These are phyloP conservation scores for Malurus alboscapulatus DNA, from an alignment of 2,113 vertebrate species.

Conservation along the genomic window DNA sequence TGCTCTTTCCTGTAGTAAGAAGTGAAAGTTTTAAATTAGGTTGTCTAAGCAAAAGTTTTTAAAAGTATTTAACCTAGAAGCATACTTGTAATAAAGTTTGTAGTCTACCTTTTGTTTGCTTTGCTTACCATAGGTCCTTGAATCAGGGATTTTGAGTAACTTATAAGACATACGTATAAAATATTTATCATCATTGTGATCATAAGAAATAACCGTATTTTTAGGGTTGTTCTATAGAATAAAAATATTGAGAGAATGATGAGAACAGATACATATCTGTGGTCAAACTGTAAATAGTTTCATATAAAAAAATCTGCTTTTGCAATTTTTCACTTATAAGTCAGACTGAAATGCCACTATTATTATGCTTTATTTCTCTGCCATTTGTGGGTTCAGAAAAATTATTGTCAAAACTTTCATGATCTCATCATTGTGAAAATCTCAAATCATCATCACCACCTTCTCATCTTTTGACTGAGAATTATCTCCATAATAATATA, in stretches of 20 bases:
- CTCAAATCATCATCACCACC: background rate
- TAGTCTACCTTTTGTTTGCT: background rate
- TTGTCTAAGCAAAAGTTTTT: background rate
- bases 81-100: background rate
- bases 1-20: background rate
- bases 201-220: rapidly evolving
- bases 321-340: background rate
- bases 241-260: background rate
- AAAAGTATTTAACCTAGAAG: background rate
- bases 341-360: background rate
- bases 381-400: background rate
- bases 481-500: background rate
- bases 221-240: background rate
- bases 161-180: background rate
- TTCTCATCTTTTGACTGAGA: background rate
- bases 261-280: background rate
- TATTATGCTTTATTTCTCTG: background rate
- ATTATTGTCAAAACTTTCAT: background rate
- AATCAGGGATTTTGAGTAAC: background rate
- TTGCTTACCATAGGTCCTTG: background rate
- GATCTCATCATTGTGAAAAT: background rate
- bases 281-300: background rate
- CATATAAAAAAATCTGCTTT: background rate
- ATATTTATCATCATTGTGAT: background rate
- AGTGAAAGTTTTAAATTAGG: background rate